Evolutionary conservation across 2,888 invertebrate genomes (phyloP), one percentile per base, ranked within the genome.

Genomic region (Apantesis nais): DNA sequence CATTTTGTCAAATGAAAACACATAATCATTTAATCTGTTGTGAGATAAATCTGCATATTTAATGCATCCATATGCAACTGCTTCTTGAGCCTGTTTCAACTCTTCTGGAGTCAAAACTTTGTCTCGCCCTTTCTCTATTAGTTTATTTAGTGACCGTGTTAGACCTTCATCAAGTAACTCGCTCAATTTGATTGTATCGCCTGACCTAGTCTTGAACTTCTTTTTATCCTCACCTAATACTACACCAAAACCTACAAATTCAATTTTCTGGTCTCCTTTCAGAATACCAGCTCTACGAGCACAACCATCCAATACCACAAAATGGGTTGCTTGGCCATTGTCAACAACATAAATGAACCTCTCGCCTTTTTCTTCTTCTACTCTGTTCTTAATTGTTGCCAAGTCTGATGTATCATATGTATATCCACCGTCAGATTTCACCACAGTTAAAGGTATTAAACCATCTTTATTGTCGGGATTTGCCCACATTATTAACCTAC

Each of bases 1-100:
- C 99, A 99, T 99, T 96, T 99, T 99, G 87, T 99, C 99, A 92
- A 99, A 99, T 0, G 99, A 99, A 93, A 99, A 99, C 2, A 99
- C 97, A 88, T 99, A 99, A 88, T 99, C 99, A 88, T 98, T 98
- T 71, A 96, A 97, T 74, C 99, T 96, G 89, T 99, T 99, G 86
- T 99, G 99, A 22, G 97, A 98, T 65, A 99, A 96, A 95, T 99
- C 99, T 8, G 99, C 98, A 91, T 99, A 99, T 90, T 99, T 99
- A 71, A 99, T 99, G 88, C 99, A 99, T 8, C 99, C 99, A 90
- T 99, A 99, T 0, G 99, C 99, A 0, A 99, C 97, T 0, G 99
- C 97, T 93, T 98, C 97, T 90, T 98, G 98, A 0, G 99, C 99
- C 65, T 94, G 92, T 83, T 96, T 96, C 48, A 99, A 90, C 90